Conservation (phyloP, 2,113 vertebrate species). For the Rhabdornis inornatus region DNA sequence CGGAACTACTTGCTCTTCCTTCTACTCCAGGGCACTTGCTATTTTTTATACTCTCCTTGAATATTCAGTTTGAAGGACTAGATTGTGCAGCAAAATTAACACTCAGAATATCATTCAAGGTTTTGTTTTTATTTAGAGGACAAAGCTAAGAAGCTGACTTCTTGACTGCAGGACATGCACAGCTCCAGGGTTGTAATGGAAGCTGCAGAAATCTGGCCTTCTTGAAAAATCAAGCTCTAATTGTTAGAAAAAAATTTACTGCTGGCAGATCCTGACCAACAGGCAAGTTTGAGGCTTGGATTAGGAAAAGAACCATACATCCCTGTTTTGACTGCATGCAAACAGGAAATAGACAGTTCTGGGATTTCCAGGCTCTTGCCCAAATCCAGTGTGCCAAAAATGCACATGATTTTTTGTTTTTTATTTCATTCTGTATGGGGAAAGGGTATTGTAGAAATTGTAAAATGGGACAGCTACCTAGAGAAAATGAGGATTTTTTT, state of each 20-base stretch:
- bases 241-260: neutral
- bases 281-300: neutral
- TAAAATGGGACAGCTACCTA: constrained; percentile 14
- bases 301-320: neutral
- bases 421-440: constrained; percentile 5
- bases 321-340: constrained; percentile 35
- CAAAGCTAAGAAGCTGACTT: constrained; percentile 22
- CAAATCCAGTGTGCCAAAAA: constrained; percentile 21
- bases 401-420: neutral
- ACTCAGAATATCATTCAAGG: neutral
- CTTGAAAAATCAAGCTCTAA: neutral
- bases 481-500: constrained; percentile 6
- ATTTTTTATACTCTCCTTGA: neutral
- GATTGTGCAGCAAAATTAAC: neutral
- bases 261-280: neutral
- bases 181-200: neutral
- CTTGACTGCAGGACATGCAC: neutral
- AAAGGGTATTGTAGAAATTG: neutral
- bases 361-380: constrained; percentile 22
- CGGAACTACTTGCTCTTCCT: neutral
- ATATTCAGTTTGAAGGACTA: neutral
- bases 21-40: neutral
- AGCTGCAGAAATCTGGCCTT: neutral
- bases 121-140: neutral
- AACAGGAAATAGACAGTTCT: neutral